A percentile compares a stretch with the other conserved stretches of the same genome.
phyloP scores from a whole-genome alignment of 1,140 invertebrate genomes.

The Drosophila ananassae region DNA sequence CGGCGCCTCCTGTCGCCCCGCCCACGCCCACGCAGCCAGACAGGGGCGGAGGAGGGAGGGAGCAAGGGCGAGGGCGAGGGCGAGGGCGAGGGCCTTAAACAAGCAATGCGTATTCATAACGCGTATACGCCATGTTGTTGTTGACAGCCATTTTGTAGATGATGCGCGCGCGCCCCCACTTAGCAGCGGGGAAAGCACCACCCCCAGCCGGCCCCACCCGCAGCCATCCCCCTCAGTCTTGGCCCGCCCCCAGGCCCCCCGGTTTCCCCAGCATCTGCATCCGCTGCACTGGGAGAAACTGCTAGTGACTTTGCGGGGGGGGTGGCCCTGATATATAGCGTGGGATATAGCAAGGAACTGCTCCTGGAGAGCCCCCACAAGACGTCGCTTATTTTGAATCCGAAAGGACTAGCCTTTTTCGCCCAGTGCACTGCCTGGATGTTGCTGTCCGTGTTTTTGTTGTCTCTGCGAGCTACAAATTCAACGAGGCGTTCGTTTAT shows the following conservation, averaged over 20 bases:
- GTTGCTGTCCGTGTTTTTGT: conserved; percentile 16
- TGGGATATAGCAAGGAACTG: too few relatives aligned
- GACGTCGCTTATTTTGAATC: not conserved
- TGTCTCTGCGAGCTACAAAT: conserved; percentile 36
- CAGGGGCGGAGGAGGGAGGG: not conserved
- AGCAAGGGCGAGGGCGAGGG: not conserved
- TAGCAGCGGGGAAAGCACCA: conserved; percentile 18
- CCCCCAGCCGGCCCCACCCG: conserved; percentile 2
- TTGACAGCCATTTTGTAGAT: conserved; percentile 81
- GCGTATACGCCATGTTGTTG: conserved; percentile 80
- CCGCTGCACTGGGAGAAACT: conserved; percentile 2
- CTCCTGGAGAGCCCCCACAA: too few relatives aligned
- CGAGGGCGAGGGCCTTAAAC: conserved; percentile 45
- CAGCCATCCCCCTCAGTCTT: not conserved
- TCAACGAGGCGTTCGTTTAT: conserved; percentile 79
- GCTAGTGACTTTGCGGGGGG: not conserved
- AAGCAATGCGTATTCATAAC: conserved; percentile 81
- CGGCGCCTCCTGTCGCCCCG: conserved; percentile 11
- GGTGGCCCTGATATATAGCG: too few relatives aligned
- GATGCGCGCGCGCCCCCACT: conserved; percentile 70
- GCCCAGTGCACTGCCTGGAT: not conserved
- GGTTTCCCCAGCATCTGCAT: conserved; percentile 14
- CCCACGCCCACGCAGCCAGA: conserved; percentile 1
- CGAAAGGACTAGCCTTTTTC: not conserved
- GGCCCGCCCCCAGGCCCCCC: not conserved